Base-by-base conservation (phyloP, 1,140 invertebrate genomes). In the Brachionus asplanchnoidis region DNA sequence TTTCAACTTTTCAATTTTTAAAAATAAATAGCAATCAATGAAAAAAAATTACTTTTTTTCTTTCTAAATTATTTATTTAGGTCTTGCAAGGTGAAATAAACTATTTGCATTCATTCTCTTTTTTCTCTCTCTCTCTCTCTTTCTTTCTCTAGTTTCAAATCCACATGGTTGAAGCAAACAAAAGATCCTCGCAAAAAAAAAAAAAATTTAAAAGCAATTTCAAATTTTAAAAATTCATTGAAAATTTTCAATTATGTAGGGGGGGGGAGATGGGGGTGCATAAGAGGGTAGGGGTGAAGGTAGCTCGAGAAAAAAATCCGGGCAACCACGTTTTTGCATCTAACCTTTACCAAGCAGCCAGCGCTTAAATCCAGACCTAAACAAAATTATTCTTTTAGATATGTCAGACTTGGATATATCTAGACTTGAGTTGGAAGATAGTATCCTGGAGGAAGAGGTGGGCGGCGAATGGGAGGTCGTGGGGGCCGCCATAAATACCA, bases 391-490 rank as follows among this genome's bases (percentile, higher is more conserved):
- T 36, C 3, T 9, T 73, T 73, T 73, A 73, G 68, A 73, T 36
- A 73, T 73, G 68, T 42, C 68, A 42, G 68, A 73, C 20, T 73
- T 73, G 36, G 68, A 73, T 73, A 73, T 42, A 42, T 73, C 68
- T 20, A 73, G 11, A 17, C 36, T 73, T 42, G 68, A 68, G 3
- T 40, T 68, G 32, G 66, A 73, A 42, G 68, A 73, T 73, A 73
- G 68, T 73, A 73, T 73, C 32, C 68, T 73, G 5, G 68, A 73
- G 17, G 68, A 68, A 36, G 32, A 36, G 12, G 65, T 40, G 0
- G 79, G 23, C 26, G 79, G 79, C 11, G 53, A 82, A 65, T 82
- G 79, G 79, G 79, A 82, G 53, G 32, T 82, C 3, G 79, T 36
- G n/a, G 79, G 79, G 12, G 40, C 20, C 12, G 36, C 50, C 2